Conservation (phyloP, 2,113 vertebrate genomes). For the Sander lucioperca region DNA sequence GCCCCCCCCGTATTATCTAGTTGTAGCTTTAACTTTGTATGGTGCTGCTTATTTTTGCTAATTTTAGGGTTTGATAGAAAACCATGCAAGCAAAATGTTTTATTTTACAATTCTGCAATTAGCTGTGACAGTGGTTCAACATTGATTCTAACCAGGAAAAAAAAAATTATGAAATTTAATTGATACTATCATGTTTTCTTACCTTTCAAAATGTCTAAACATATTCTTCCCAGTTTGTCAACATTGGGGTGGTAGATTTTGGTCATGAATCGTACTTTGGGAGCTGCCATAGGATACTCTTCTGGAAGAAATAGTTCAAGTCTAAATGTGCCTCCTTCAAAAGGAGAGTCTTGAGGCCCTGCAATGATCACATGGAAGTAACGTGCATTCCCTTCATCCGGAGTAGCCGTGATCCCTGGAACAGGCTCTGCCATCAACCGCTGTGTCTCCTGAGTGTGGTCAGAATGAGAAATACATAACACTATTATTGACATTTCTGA, state of each 20-base stretch:
- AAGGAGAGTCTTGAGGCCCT: conserved; percentile 98
- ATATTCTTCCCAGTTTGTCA: conserved; percentile 99
- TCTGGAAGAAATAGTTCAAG: conserved; percentile 99
- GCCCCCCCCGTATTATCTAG: background rate
- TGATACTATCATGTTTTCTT: conserved; percentile 51
- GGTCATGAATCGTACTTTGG: conserved; percentile 99
- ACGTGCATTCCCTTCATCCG: conserved; percentile 97
- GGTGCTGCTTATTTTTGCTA: background rate
- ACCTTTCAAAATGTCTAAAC: conserved; percentile 99
- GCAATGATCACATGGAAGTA: conserved; percentile 99
- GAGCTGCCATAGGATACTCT: conserved; percentile 99
- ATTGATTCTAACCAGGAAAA: background rate
- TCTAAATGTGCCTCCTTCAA: conserved; percentile 99
- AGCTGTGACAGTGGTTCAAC: background rate
- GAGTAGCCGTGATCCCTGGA: conserved; percentile 97
- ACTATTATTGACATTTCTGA: conserved; percentile 3
- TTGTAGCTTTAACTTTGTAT: background rate
- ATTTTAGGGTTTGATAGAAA: background rate
- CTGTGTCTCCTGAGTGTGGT: conserved; percentile 91
- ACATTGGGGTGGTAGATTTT: conserved; percentile 99
- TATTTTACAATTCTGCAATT: background rate
- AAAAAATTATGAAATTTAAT: background rate
- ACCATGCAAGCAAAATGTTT: background rate
- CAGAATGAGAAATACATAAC: conserved; percentile 36
- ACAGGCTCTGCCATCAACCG: conserved; percentile 98